phyloP scores from a whole-genome alignment of 2,797 vertebrate genomes.

The Triplophysa bombifrons region DNA sequence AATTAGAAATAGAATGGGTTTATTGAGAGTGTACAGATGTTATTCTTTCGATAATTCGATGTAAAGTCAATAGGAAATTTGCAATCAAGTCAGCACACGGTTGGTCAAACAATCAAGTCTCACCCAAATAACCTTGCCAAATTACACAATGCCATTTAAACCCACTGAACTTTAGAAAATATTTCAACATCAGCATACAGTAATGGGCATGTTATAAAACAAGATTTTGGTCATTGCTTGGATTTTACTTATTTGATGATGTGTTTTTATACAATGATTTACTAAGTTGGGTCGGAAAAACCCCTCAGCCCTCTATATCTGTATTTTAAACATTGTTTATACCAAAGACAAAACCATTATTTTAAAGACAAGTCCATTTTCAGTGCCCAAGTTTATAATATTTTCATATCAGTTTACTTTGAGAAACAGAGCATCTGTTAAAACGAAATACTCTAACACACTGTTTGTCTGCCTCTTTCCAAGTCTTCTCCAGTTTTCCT shows the following conservation, averaged over 20 bases:
- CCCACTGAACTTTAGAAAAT: background rate
- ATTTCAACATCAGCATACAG: background rate
- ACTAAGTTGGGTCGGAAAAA: background rate
- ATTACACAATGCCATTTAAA: conserved; percentile 20
- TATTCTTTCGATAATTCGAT: conserved; percentile 32
- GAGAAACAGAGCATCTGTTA: background rate
- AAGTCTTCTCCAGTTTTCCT: conserved; percentile 27
- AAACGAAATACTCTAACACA: background rate
- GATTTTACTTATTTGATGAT: too few species aligned
- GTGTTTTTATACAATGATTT: background rate
- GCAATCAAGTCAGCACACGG: conserved; percentile 29
- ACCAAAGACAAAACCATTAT: background rate
- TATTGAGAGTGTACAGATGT: conserved; percentile 15
- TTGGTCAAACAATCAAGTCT: conserved; percentile 18
- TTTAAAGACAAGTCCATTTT: conserved; percentile 5
- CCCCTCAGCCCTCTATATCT: background rate
- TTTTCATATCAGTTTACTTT: conserved; percentile 21
- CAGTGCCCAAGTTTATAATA: background rate
- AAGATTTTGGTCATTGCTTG: background rate
- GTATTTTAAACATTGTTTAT: background rate
- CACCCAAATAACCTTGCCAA: conserved; percentile 26
- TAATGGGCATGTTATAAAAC: background rate
- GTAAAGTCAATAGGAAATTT: conserved; percentile 15
- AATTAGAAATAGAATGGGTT: conserved; percentile 1
- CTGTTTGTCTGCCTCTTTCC: conserved; percentile 5